phyloP scores from a whole-genome alignment of 1,140 invertebrate species.

The Danaus plexippus region DNA sequence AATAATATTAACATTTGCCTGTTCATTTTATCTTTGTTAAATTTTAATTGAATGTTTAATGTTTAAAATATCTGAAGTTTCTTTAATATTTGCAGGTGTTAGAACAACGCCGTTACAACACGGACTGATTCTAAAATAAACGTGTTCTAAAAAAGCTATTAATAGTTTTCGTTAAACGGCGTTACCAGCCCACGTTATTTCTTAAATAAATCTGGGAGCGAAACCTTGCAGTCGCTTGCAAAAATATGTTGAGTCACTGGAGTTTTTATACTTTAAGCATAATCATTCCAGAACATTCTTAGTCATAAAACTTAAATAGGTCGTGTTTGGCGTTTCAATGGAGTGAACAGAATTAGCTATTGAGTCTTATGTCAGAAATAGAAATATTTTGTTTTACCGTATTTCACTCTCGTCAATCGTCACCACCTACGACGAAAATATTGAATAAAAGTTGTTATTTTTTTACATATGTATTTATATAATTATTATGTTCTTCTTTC shows the following conservation, averaged over 20 bases:
- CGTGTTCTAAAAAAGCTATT: no score
- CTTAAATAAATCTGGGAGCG: conserved; percentile 10
- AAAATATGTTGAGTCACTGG: conserved; percentile 15
- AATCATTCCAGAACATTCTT: conserved; percentile 40
- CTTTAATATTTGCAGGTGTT: no score
- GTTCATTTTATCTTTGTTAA: no score
- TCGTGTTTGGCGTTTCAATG: conserved; percentile 60
- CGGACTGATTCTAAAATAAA: no score
- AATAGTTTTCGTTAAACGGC: conserved; percentile 16
- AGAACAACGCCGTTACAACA: no score
- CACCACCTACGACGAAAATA: conserved; percentile 14
- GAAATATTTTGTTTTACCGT: conserved; percentile 28
- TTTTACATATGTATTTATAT: no score
- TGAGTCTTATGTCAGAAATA: conserved; percentile 55
- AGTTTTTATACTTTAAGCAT: conserved; percentile 22
- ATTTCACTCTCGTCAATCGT: conserved; percentile 18
- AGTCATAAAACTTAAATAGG: conserved; percentile 50
- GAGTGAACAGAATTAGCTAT: conserved; percentile 44
- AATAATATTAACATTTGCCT: no score
- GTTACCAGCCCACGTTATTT: conserved; percentile 16
- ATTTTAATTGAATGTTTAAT: no score
- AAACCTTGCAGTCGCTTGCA: conserved; percentile 14
- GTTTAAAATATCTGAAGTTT: no score
- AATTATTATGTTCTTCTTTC: no score
- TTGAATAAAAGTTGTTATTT: conserved; percentile 8